phyloP scores from a whole-genome alignment of 2,113 vertebrate species.

The Bucco capensis region DNA sequence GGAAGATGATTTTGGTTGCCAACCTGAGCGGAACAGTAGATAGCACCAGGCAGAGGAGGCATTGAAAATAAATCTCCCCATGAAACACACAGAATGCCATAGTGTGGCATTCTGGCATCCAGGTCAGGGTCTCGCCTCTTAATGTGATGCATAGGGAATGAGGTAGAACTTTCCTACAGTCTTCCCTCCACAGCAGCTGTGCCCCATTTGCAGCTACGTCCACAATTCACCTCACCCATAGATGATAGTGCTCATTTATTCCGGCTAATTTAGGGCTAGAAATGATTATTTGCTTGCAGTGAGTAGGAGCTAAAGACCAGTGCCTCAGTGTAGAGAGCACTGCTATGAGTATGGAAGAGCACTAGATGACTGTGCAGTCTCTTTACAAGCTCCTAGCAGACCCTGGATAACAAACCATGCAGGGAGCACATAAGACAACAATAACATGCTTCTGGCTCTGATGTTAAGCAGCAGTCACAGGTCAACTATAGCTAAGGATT shows the following conservation, averaged over 20 bases:
- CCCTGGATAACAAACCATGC: background rate
- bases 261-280: background rate
- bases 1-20: background rate
- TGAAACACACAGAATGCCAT: background rate
- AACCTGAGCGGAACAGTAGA: background rate
- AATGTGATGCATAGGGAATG: no score
- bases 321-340: background rate
- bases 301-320: background rate
- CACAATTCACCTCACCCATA: background rate
- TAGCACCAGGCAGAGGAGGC: background rate
- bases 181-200: background rate
- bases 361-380: rapidly evolving
- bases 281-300: background rate
- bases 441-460: background rate
- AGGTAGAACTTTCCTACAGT: background rate
- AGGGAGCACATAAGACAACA: background rate
- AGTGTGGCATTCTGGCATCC: no score
- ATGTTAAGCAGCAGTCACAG: background rate
- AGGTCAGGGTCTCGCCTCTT: no score
- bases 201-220: background rate
- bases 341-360: background rate
- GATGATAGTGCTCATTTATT: background rate
- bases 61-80: background rate
- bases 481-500: background rate
- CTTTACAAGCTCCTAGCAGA: background rate